phyloP scores from a whole-genome alignment of 2,113 vertebrate species.

The Campylorhamphus procurvoides region DNA sequence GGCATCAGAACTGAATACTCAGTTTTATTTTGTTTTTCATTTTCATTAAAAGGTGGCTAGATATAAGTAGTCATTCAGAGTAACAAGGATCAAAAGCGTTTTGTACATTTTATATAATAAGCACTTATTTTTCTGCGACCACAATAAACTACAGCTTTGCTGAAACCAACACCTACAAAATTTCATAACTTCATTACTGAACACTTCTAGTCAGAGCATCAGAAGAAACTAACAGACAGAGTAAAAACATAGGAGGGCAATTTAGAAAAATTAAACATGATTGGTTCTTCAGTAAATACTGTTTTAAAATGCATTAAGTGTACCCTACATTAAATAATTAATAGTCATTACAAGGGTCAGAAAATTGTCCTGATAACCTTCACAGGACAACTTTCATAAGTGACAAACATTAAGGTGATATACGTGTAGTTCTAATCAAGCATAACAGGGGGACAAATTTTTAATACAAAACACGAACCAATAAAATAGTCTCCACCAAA shows the following conservation, averaged over 20 bases:
- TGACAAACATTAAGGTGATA: background rate
- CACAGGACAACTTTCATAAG: background rate
- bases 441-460: background rate
- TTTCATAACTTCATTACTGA: background rate
- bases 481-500: background rate
- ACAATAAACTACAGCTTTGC: background rate
- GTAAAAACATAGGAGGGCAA: background rate
- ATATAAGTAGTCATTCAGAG: background rate
- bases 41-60: background rate
- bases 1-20: background rate
- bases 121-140: background rate
- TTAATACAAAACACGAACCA: fast-evolving
- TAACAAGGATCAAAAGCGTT: background rate
- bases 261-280: background rate
- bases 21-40: background rate
- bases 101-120: background rate
- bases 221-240: background rate
- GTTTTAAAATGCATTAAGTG: background rate
- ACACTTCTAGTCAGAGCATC: background rate
- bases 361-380: background rate
- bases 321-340: background rate
- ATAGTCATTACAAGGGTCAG: background rate
- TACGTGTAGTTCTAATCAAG: background rate
- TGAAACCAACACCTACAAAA: background rate
- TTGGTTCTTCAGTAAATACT: background rate